Evolutionary conservation across 2,113 vertebrate species (phyloP).

Genomic region (Nothoprocta pentlandii): DNA sequence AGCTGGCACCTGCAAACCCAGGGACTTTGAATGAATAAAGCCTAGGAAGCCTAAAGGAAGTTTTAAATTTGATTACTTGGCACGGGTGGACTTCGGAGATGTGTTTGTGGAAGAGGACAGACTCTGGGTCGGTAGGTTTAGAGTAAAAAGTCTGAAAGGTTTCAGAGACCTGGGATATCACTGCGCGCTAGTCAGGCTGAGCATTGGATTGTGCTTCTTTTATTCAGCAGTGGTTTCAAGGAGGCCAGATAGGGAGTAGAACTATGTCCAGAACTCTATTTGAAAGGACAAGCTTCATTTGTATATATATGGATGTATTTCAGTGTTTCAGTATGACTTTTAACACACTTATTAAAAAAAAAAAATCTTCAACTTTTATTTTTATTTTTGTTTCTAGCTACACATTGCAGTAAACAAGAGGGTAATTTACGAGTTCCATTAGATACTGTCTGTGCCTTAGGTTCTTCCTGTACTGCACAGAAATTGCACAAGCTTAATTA

Average conservation of each 20-base stretch:
- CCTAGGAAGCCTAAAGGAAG: not conserved
- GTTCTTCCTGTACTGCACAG: not conserved
- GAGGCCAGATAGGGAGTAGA: not conserved
- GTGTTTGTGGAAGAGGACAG: not conserved
- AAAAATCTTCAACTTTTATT: not conserved
- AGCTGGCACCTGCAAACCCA: conserved; percentile 15
- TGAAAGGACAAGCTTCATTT: not conserved
- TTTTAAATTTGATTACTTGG: not conserved
- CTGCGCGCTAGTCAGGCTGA: not conserved
- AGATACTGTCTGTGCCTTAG: not conserved
- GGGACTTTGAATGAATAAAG: not conserved
- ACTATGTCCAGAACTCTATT: not conserved
- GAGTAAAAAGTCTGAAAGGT: not conserved
- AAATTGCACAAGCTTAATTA: not conserved
- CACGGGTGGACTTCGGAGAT: not conserved
- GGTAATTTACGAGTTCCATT: not conserved
- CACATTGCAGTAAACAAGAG: not conserved
- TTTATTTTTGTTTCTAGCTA: not conserved
- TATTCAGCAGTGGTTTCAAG: not conserved
- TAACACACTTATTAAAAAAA: not conserved
- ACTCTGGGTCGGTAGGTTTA: not conserved
- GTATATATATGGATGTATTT: not conserved
- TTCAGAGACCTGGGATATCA: not conserved
- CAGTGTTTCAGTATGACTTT: not conserved
- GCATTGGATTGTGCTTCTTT: not conserved